Evolutionary conservation across 2,113 vertebrate genomes (phyloP).

Genomic region (Canis aureus): DNA sequence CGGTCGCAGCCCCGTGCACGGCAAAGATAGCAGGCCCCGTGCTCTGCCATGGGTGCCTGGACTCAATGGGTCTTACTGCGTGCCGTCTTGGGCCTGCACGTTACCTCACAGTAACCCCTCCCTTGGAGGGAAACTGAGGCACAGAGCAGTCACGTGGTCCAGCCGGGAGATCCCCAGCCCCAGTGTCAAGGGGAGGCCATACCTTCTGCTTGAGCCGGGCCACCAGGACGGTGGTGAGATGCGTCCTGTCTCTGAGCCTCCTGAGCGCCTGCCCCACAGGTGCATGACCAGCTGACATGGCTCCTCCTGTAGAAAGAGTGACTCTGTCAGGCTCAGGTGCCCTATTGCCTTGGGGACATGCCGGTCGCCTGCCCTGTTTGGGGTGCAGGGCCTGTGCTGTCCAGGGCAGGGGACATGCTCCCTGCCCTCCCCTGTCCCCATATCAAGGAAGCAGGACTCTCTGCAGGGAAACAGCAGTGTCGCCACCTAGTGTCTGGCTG

Average conservation of each 20-base stretch:
- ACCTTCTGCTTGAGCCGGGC: conserved; percentile 87
- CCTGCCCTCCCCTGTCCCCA: neutral
- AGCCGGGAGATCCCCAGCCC: neutral
- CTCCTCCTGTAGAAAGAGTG: conserved; percentile 79
- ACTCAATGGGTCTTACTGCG: neutral
- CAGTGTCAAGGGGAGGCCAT: neutral
- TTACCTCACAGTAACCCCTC: neutral
- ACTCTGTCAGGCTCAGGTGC: neutral
- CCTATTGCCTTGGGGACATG: neutral
- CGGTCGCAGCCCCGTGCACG: no score
- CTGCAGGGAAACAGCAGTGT: neutral
- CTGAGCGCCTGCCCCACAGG: conserved; percentile 57
- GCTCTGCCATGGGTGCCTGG: fast-evolving
- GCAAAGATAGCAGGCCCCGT: neutral
- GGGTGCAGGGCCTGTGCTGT: no score
- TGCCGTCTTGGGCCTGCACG: neutral
- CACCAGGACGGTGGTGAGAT: conserved; percentile 79
- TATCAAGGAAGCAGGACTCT: neutral
- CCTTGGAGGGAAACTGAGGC: neutral
- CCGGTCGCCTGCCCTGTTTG: neutral
- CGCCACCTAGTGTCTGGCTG: fast-evolving
- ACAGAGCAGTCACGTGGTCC: neutral
- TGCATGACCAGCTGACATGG: conserved; percentile 63
- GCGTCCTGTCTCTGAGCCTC: conserved; percentile 80
- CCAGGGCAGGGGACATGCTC: neutral